A percentile compares a stretch with the other conserved stretches of the same genome.
phyloP scores from a whole-genome alignment of 1,140 invertebrate species.

The Heliothis virescens region DNA sequence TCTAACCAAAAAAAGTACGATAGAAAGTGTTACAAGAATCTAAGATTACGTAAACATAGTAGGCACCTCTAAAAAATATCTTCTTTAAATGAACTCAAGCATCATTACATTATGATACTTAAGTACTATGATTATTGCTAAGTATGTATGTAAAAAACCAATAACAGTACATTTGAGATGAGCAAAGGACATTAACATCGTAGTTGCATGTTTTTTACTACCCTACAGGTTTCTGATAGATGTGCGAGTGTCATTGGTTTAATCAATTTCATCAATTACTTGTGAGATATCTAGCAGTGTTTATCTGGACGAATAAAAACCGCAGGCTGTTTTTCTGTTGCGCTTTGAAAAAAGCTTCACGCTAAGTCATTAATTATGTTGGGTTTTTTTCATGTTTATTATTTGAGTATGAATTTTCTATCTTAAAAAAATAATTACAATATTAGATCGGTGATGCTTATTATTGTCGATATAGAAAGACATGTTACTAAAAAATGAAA shows the following conservation, averaged over 20 bases:
- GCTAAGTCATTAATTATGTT: slow-evolving; percentile 23
- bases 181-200: slow-evolving; percentile 4
- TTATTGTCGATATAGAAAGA: no score
- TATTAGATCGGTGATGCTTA: no score
- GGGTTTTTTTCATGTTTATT: background rate
- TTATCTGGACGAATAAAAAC: slow-evolving; percentile 21
- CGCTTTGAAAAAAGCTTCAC: slow-evolving; percentile 18
- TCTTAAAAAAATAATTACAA: background rate
- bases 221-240: background rate
- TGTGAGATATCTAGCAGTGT: background rate
- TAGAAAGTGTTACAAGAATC: no score
- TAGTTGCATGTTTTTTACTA: slow-evolving; percentile 8
- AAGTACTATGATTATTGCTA: no score
- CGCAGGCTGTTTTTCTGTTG: slow-evolving; percentile 5
- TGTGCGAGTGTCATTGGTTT: slow-evolving; percentile 21
- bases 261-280: slow-evolving; percentile 46
- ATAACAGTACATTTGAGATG: background rate
- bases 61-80: no score
- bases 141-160: no score
- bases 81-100: no score
- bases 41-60: no score
- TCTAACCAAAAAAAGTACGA: no score
- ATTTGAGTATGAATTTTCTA: background rate
- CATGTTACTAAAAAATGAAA: no score
- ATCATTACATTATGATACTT: no score